phyloP scores from a whole-genome alignment of 2,888 invertebrate genomes.

The Limenitis camilla region DNA sequence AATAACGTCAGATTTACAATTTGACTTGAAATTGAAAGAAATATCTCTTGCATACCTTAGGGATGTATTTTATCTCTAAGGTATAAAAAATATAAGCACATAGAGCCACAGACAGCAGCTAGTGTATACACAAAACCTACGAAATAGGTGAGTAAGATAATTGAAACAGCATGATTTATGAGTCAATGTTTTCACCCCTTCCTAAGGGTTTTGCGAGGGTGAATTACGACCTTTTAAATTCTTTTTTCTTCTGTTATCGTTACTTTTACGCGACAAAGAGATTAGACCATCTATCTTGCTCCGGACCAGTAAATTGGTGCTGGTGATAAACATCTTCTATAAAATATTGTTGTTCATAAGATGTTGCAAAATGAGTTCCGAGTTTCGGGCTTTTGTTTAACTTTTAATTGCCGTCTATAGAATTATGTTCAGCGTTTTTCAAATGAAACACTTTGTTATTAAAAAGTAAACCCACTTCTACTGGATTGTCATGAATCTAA shows the following conservation, averaged over 20 bases:
- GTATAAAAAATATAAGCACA: too few species aligned
- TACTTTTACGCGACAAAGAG: slow-evolving; percentile 60
- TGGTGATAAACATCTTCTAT: slow-evolving; percentile 34
- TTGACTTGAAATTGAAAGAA: too few species aligned
- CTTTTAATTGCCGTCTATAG: not conserved
- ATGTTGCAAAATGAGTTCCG: slow-evolving; percentile 3
- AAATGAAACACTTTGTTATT: too few species aligned
- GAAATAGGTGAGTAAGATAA: slow-evolving; percentile 44
- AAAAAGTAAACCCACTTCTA: too few species aligned
- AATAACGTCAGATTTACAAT: too few species aligned
- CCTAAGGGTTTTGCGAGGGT: slow-evolving; percentile 43
- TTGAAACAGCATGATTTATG: slow-evolving; percentile 62
- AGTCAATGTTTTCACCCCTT: slow-evolving; percentile 24
- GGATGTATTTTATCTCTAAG: too few species aligned
- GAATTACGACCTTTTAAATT: slow-evolving; percentile 66
- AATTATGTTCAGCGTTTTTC: too few species aligned
- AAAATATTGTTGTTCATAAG: slow-evolving; percentile 26
- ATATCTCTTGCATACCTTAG: too few species aligned
- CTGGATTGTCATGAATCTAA: not conserved
- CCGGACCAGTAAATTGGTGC: slow-evolving; percentile 42
- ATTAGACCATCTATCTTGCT: slow-evolving; percentile 60
- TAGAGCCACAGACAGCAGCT: not conserved
- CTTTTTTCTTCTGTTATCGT: slow-evolving; percentile 60
- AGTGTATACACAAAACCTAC: slow-evolving; percentile 9
- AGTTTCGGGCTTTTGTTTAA: not conserved